Base-by-base conservation (phyloP, 2,888 invertebrate genomes). In the Acronicta aceris region DNA sequence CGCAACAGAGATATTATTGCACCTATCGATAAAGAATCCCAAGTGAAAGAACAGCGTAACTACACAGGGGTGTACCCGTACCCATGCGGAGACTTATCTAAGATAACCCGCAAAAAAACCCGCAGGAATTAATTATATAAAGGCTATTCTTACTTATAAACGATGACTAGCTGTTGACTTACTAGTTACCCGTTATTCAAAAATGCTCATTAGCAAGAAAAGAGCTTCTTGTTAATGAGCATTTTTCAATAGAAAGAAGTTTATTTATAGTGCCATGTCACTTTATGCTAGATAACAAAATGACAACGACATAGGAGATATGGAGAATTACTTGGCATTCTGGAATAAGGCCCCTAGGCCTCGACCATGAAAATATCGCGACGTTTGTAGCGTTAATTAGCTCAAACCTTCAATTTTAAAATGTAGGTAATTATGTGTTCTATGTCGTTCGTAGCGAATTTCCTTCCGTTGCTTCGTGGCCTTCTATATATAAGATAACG, bases 61-160 rank as follows among this genome's bases (percentile, higher is more conserved):
- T 92, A 93, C 65, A 81, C 74, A 16, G 89, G 87, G 0, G 45
- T 89, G 13, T 89, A 90, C 68, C 85, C 92, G 12, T 90, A 90
- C 67, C 85, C 92, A 2, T 76, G 84, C 17, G 85, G 85, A 13
- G 90, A 91, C 49, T 68, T 64, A 38, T 68, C 82, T n/a, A 88
- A 87, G 10, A 9, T 0, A 13, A 21, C 15, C 21, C 36, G 21
- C 27, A 67, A 67, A 43, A 72, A 65, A 50, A 55, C 59, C n/a
- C 64, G 64, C 30, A 60, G 25, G 3, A 38, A 56, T 52, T 75
- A 71, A 50, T 9, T 27, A 7, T 43, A n/a, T 38, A 38, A 33
- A 33, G 33, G 12, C 33, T 12, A 12, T 30, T 1, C 30, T 36
- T 38, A 38, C n/a, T 38, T 38, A n/a, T n/a, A 38, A 38, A 6